These are phyloP conservation scores for Thereva nobilitata DNA, from an alignment of 2,888 invertebrate species.

Conservation along the genomic window DNA sequence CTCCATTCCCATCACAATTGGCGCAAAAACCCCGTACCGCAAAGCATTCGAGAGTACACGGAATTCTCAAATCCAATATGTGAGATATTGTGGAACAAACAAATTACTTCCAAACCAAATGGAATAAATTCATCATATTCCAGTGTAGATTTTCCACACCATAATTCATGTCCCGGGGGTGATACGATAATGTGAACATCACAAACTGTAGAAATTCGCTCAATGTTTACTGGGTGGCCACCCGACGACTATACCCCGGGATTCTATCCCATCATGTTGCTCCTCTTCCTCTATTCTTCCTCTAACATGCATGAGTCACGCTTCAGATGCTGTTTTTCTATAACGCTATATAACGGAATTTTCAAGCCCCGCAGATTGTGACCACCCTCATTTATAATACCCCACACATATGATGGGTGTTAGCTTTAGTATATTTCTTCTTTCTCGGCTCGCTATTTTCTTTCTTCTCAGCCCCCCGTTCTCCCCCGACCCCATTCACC, in stretches of 20 bases:
- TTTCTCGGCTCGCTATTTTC: constrained; percentile 8
- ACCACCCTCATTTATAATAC: constrained; percentile 18
- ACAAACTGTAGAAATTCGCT: constrained; percentile 16
- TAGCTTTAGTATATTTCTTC: neutral
- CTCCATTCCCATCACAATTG: too few species aligned
- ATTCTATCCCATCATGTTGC: neutral
- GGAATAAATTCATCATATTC: constrained; percentile 32
- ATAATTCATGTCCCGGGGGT: constrained; percentile 22
- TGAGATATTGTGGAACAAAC: constrained; percentile 21
- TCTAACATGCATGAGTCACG: constrained; percentile 24
- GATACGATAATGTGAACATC: neutral
- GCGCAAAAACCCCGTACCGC: too few species aligned
- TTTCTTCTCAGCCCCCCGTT: neutral
- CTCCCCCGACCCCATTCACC: too few species aligned
- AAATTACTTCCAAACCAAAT: constrained; percentile 12
- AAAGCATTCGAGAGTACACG: too few species aligned
- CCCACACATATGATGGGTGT: constrained; percentile 1
- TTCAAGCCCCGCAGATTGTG: neutral
- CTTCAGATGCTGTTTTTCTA: constrained; percentile 4
- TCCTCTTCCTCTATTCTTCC: neutral
- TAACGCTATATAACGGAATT: constrained; percentile 15
- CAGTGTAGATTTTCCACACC: constrained; percentile 26
- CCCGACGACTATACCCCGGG: neutral
- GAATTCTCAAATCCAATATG: constrained; percentile 4
- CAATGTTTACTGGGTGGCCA: constrained; percentile 4